Percentiles rank a stretch among this genome's conserved stretches.
These are phyloP conservation scores for Anaspis maculata DNA, from an alignment of 2,888 invertebrate species.

Conservation along the genomic window DNA sequence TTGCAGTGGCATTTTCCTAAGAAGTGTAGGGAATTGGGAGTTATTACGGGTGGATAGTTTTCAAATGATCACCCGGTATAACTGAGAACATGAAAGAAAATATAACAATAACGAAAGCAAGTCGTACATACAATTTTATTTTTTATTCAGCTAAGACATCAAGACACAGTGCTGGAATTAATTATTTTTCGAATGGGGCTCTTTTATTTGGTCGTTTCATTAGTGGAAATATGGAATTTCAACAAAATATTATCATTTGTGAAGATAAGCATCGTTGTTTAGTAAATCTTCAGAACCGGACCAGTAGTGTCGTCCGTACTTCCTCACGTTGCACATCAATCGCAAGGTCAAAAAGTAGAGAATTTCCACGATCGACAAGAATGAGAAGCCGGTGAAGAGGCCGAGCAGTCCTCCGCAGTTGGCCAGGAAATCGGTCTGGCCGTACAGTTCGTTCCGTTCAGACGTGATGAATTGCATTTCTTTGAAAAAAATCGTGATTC, in stretches of 20 bases:
- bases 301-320: constrained; percentile 40
- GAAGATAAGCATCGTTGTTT: constrained; percentile 26
- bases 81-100: no score
- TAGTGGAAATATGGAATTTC: background rate
- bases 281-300: constrained; percentile 31
- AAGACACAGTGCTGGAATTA: no score
- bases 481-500: constrained; percentile 63
- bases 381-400: constrained; percentile 56
- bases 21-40: no score
- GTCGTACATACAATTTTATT: no score
- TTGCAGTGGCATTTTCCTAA: no score
- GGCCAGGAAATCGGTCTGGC: constrained; percentile 49
- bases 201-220: background rate
- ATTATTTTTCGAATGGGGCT: no score
- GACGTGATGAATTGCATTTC: constrained; percentile 53
- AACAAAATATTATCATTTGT: constrained; percentile 11
- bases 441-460: constrained; percentile 50
- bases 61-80: no score
- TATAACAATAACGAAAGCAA: background rate
- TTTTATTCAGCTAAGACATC: no score
- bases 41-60: no score
- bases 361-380: constrained; percentile 54
- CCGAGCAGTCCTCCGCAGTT: constrained; percentile 52
- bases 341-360: constrained; percentile 50
- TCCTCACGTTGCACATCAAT: constrained; percentile 44